Percentiles rank a stretch among this genome's conserved stretches.
Evolutionary conservation across 2,888 invertebrate species (phyloP).

Genomic region (Acronicta psi): DNA sequence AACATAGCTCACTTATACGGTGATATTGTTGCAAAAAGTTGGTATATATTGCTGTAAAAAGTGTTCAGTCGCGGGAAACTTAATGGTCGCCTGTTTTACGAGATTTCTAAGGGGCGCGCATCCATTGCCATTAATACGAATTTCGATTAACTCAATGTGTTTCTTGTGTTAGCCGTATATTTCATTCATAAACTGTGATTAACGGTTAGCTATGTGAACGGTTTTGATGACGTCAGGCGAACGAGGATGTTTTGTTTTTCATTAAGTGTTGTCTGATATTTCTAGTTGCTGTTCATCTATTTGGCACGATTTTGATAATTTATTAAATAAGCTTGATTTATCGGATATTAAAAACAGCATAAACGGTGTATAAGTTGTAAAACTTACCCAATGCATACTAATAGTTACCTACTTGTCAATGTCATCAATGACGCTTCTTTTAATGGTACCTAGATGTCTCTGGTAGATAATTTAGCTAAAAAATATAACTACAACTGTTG

Average conservation of each 20-base stretch:
- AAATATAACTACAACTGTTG: too few relatives aligned
- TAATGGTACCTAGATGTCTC: too few relatives aligned
- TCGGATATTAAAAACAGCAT: too few relatives aligned
- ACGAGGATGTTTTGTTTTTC: constrained; percentile 7
- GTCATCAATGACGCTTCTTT: too few relatives aligned
- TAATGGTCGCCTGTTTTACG: constrained; percentile 64
- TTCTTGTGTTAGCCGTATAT: constrained; percentile 41
- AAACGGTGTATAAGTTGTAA: too few relatives aligned
- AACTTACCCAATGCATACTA: too few relatives aligned
- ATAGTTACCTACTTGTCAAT: too few relatives aligned
- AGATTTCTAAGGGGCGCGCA: constrained; percentile 42
- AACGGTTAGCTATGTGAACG: constrained; percentile 26
- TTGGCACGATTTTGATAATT: background rate
- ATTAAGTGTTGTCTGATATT: background rate
- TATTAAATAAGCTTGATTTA: too few relatives aligned
- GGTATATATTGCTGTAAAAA: constrained; percentile 57
- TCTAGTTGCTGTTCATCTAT: background rate
- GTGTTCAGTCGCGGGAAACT: constrained; percentile 53
- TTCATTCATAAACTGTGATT: constrained; percentile 50
- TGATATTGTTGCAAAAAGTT: constrained; percentile 76
- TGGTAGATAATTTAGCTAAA: too few relatives aligned
- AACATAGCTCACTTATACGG: constrained; percentile 74
- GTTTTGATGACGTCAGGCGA: constrained; percentile 24
- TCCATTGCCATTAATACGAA: constrained; percentile 46
- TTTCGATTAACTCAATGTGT: constrained; percentile 51